Base-by-base conservation (phyloP, 2,888 invertebrate species). In the Gerris lacustris region DNA sequence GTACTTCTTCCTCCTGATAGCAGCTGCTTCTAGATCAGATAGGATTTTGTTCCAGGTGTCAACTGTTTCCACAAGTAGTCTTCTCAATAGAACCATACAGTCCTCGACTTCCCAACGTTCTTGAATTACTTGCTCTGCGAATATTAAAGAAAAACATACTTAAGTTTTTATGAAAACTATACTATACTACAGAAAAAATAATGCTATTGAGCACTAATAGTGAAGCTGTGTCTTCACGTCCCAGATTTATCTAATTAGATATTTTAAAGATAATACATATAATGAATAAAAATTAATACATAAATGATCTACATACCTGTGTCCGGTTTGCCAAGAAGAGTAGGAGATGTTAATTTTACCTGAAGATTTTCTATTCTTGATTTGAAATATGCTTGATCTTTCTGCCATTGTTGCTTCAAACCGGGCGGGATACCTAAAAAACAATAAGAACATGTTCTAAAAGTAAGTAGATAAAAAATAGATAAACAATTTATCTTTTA, bases 301-400 rank as follows among this genome's bases (percentile, higher is more conserved):
- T 31, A 31, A 31, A 31, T 31, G 4, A 31, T 2, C 31, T 31
- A 31, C 45, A 66, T 66, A 71, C 71, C 71, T 64, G 45, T 66
- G 66, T 69, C 45, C 5, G 43, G 44, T 66, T 66, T 44, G 66
- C 82, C 80, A 1, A 87, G 86, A 6, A 87, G 80, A 0, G 84
- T 84, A 1, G 88, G 86, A 0, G 89, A 86, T 0, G 89, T 89
- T 62, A 91, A 81, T 72, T 88, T 88, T 45, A 90, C 79, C 78
- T 94, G 92, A 70, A 92, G 86, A 75, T 90, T 89, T 78, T 93
- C 93, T 73, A 91, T 88, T 79, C 89, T 90, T 72, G 87, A 88
- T 75, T 91, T 90, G 78, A 94, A 93, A 68, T 83, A 81, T 62
- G 85, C 83, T 77, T 90, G 89, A 74, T 91, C 91, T 73, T 87